Percentiles rank a stretch among this genome's conserved stretches.
Conservation (phyloP, 1,140 invertebrate genomes). For the Harpegnathos saltator region DNA sequence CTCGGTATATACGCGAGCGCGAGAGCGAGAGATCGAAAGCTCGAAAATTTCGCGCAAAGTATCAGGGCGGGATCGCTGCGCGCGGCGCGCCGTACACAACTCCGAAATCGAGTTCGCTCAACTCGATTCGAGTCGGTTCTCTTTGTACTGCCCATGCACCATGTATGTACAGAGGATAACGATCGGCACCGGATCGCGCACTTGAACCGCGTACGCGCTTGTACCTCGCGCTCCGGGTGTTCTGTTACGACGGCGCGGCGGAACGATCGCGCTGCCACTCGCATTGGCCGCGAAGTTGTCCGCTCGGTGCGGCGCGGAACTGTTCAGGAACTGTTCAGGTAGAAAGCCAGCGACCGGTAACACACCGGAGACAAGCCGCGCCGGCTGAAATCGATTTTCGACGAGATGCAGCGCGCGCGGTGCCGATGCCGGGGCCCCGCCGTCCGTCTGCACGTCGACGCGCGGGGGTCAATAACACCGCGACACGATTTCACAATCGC, state of each 20-base stretch:
- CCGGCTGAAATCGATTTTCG: slow-evolving; percentile 43
- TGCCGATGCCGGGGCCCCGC: too few species aligned
- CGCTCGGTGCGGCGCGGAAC: too few species aligned
- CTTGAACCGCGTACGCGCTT: neutral
- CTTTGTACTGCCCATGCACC: too few species aligned
- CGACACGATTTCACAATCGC: slow-evolving; percentile 83
- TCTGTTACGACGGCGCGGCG: neutral
- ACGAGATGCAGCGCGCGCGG: slow-evolving; percentile 48
- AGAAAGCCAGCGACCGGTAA: slow-evolving; percentile 24
- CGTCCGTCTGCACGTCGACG: too few species aligned
- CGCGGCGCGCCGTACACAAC: too few species aligned
- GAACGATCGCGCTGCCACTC: slow-evolving; percentile 2
- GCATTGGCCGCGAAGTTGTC: slow-evolving; percentile 10
- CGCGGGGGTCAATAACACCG: slow-evolving; percentile 83
- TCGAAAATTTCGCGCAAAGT: too few species aligned
- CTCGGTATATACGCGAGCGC: too few species aligned
- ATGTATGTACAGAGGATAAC: too few species aligned
- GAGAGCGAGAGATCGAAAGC: too few species aligned
- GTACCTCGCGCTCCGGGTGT: neutral
- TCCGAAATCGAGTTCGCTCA: too few species aligned
- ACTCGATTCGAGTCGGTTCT: too few species aligned
- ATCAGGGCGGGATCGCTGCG: too few species aligned
- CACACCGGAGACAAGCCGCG: slow-evolving; percentile 23
- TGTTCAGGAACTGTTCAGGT: slow-evolving; percentile 1
- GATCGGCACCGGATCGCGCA: neutral